Conservation (phyloP, 2,888 invertebrate species). For the Tetramorium bicarinatum region DNA sequence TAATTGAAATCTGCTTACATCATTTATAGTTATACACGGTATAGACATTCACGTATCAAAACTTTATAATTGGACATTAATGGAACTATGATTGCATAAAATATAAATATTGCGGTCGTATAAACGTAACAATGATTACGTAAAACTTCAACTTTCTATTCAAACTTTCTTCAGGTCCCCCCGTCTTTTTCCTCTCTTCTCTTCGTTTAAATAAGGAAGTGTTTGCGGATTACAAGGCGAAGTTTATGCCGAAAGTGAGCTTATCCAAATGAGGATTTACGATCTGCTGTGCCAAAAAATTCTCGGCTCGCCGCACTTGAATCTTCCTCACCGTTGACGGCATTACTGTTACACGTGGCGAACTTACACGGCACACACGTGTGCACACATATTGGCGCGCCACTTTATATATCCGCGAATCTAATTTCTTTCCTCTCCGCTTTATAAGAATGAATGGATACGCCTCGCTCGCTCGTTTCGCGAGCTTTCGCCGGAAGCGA, state of each 20-base stretch:
- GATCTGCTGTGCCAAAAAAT: constrained; percentile 54
- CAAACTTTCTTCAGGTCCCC: not conserved
- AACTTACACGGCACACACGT: not conserved
- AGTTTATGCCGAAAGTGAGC: constrained; percentile 59
- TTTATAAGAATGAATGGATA: constrained; percentile 60
- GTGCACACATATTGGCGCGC: constrained; percentile 11
- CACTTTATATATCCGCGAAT: constrained; percentile 40
- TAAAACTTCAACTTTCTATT: not conserved
- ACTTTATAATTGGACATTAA: not conserved
- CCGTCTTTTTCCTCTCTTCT: not conserved
- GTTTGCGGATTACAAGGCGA: constrained; percentile 58
- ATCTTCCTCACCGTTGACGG: constrained; percentile 9
- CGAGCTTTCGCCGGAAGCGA: constrained; percentile 48
- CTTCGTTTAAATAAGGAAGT: constrained; percentile 33
- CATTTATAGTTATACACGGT: not conserved
- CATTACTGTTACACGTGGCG: constrained; percentile 29
- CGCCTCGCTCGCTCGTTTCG: constrained; percentile 53
- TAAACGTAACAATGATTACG: not conserved
- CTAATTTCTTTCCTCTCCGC: constrained; percentile 50
- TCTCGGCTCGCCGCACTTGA: constrained; percentile 4
- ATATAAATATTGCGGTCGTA: not conserved
- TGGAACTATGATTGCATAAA: not conserved
- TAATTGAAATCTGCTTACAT: constrained; percentile 8
- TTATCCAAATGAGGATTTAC: constrained; percentile 67
- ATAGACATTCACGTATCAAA: not conserved